A percentile compares a stretch with the other conserved stretches of the same genome.
These are phyloP conservation scores for Caenorhabditis becei DNA, from an alignment of 2,888 invertebrate species.

Conservation along the genomic window DNA sequence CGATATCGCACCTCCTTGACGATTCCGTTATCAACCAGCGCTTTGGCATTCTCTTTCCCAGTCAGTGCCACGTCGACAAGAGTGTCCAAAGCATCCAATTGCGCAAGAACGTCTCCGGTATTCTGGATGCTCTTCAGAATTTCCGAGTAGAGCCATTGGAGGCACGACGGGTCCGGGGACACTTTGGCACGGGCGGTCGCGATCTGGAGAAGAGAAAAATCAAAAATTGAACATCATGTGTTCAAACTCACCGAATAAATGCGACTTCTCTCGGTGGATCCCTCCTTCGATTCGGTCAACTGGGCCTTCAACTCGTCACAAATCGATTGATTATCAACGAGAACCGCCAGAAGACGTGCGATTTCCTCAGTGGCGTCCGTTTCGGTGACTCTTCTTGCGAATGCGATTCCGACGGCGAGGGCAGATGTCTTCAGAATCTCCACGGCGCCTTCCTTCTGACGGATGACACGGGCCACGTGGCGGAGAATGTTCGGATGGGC, in stretches of 20 bases:
- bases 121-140: constrained; percentile 22
- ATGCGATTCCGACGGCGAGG: constrained; percentile 59
- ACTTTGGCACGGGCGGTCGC: constrained; percentile 20
- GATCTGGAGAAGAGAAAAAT: constrained; percentile 16
- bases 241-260: constrained; percentile 33
- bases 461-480: constrained; percentile 26
- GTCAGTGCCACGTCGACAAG: constrained; percentile 42
- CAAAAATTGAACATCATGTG: too few species aligned
- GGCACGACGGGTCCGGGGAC: constrained; percentile 10
- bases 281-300: constrained; percentile 1
- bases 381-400: constrained; percentile 59
- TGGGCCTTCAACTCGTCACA: constrained; percentile 40
- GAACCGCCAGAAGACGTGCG: constrained; percentile 12
- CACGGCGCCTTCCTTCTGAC: constrained; percentile 13
- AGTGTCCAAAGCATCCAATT: constrained; percentile 44
- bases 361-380: constrained; percentile 33
- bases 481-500: constrained; percentile 42
- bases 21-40: constrained; percentile 14
- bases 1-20: constrained; percentile 43
- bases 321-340: constrained; percentile 31
- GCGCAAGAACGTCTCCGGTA: constrained; percentile 30
- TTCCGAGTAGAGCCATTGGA: constrained; percentile 32
- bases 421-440: constrained; percentile 29
- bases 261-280: constrained; percentile 10
- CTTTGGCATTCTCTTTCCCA: constrained; percentile 31